Base-by-base conservation (phyloP, 2,113 vertebrate species). In the Crotophaga sulcirostris region DNA sequence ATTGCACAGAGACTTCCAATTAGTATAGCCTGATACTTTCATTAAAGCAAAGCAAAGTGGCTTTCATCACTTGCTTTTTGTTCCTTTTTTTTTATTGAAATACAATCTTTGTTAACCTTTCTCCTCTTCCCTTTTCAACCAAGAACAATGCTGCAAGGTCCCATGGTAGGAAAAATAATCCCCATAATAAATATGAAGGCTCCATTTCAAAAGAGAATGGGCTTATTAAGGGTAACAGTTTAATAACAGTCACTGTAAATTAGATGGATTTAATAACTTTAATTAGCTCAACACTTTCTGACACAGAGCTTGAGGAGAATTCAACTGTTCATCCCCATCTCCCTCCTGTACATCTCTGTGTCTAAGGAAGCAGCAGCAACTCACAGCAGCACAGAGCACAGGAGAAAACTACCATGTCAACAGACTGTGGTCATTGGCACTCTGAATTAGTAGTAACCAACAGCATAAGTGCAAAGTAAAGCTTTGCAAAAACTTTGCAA, bases 211-310 rank as follows among this genome's bases (percentile, higher is more conserved):
- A 95, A 81, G 52, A 78, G 34, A 89, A 89, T 51, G 64, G 21
- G 34, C 80, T 95, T 95, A 94, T 92, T 93, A 95, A 90, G 88
- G 80, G 72, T 70, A 94, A 74, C 76, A 84, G 69, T 96, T 97
- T 94, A 96, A 94, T 95, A 96, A 76, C 94, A 96, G 73, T 79
- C 69, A 51, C 88, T 94, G 44, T 54, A 91, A 95, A 90, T 92
- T 89, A 92, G 83, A 67, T 66, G 58, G 15, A 74, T 94, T 90
- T 95, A 96, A 95, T 96, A 83, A 93, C 93, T 94, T 95, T 93
- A 96, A 95, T 96, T 95, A 96, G 90, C 34, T 51, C 59, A 88
- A 84, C 25, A 60, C 56, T 94, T 95, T 94, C 90, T 95, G 77
- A 82, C 68, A 86, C 28, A 87, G 76, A 92, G 69, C 88, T 90